Percentiles rank a stretch among this genome's conserved stretches.
These are phyloP conservation scores for Lamprotornis superbus DNA, from an alignment of 2,113 vertebrate genomes.

Conservation along the genomic window DNA sequence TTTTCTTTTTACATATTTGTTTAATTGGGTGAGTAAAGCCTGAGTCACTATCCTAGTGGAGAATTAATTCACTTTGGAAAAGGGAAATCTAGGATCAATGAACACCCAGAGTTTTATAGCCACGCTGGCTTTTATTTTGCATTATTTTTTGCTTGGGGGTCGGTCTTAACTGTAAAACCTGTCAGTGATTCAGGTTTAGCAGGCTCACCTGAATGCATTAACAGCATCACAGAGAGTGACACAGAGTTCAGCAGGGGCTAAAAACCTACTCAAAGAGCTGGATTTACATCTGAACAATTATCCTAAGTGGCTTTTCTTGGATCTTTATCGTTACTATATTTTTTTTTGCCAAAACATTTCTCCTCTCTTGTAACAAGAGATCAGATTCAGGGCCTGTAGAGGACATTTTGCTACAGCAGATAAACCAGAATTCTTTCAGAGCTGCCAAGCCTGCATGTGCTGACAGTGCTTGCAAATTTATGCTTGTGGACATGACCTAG, in stretches of 20 bases:
- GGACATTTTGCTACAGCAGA: background rate
- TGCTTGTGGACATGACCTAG: conserved; percentile 39
- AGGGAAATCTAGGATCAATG: background rate
- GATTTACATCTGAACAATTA: background rate
- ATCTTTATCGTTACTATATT: background rate
- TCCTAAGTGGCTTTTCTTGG: conserved; percentile 18
- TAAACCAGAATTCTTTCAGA: background rate
- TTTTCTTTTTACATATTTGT: background rate
- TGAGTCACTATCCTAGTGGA: background rate
- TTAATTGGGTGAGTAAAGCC: background rate
- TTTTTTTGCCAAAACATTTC: conserved; percentile 41
- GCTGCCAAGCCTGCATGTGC: conserved; percentile 47
- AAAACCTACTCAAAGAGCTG: background rate
- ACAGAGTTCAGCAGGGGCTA: background rate
- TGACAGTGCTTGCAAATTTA: conserved; percentile 39
- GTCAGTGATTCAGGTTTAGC: background rate
- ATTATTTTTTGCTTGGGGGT: background rate
- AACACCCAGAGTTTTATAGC: background rate
- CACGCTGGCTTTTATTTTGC: background rate
- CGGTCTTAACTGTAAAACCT: accelerated
- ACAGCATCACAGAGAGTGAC: background rate
- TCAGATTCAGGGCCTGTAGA: background rate
- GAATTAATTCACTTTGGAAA: conserved; percentile 20
- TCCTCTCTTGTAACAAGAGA: conserved; percentile 12
- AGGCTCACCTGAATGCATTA: background rate